Evolutionary conservation across 2,113 vertebrate species (phyloP).

Genomic region (Tupaia chinensis): DNA sequence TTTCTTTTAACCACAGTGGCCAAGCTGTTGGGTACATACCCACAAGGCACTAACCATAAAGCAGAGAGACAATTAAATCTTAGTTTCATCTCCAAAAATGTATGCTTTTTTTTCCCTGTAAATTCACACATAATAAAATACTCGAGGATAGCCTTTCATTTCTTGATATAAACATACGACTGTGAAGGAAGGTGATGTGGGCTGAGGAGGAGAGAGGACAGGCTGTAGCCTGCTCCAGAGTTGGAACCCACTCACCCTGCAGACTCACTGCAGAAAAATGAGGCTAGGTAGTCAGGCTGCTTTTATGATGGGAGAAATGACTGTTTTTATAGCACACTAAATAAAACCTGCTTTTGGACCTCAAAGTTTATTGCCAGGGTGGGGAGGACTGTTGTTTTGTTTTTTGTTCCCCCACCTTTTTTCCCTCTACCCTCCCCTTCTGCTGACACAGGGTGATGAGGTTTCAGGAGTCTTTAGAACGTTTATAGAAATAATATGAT

Average conservation of each 20-base stretch:
- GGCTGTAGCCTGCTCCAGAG: neutral
- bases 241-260: conserved; percentile 63
- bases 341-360: conserved; percentile 86
- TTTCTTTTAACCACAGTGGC: conserved; percentile 38
- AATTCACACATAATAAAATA: conserved; percentile 86
- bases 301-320: conserved; percentile 89
- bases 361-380: conserved; percentile 83
- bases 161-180: conserved; percentile 77
- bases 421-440: conserved; percentile 1
- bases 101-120: conserved; percentile 41
- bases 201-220: neutral
- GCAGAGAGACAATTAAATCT: conserved; percentile 78
- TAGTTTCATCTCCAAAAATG: conserved; percentile 75
- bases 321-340: conserved; percentile 87
- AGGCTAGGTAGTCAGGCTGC: conserved; percentile 81
- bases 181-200: conserved; percentile 15
- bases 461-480: conserved; percentile 25
- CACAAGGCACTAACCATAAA: conserved; percentile 74
- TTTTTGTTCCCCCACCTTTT: conserved; percentile 25
- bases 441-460: neutral
- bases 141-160: conserved; percentile 83
- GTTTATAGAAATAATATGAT: conserved; percentile 10
- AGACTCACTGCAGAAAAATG: conserved; percentile 83
- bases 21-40: conserved; percentile 58
- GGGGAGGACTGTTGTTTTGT: conserved; percentile 73